Evolutionary conservation across 2,113 vertebrate genomes (phyloP).

Genomic region (Oreochromis tanganicae): DNA sequence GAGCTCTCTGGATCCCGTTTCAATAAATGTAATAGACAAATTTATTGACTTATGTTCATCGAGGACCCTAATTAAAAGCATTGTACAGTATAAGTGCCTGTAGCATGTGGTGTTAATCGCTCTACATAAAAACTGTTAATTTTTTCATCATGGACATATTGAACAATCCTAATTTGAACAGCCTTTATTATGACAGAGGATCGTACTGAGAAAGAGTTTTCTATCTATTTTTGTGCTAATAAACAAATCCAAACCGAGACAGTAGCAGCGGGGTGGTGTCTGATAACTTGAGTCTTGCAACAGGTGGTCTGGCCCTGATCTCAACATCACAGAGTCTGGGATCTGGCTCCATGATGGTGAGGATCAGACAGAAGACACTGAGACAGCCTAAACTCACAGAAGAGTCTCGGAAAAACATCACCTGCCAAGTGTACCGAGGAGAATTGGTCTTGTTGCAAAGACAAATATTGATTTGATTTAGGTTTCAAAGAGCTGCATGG

Average conservation of each 20-base stretch:
- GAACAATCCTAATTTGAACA: background rate
- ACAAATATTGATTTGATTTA: background rate
- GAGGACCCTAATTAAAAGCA: background rate
- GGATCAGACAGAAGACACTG: background rate
- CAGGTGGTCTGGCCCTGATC: background rate
- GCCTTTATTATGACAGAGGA: background rate
- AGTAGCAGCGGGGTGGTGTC: background rate
- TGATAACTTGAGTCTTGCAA: background rate
- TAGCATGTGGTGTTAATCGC: background rate
- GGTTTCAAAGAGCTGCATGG: background rate
- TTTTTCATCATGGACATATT: background rate
- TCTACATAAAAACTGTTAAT: background rate
- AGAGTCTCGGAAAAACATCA: background rate
- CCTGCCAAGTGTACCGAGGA: background rate
- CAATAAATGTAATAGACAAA: background rate
- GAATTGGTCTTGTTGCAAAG: background rate
- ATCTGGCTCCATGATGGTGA: background rate
- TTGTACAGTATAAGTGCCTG: background rate
- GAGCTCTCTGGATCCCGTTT: background rate
- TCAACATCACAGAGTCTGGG: background rate
- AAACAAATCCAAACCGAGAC: background rate
- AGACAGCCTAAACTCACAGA: background rate
- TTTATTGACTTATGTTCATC: background rate
- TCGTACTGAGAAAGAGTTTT: background rate
- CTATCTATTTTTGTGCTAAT: background rate